Conservation (phyloP, 2,113 vertebrate genomes). For the Menura novaehollandiae region DNA sequence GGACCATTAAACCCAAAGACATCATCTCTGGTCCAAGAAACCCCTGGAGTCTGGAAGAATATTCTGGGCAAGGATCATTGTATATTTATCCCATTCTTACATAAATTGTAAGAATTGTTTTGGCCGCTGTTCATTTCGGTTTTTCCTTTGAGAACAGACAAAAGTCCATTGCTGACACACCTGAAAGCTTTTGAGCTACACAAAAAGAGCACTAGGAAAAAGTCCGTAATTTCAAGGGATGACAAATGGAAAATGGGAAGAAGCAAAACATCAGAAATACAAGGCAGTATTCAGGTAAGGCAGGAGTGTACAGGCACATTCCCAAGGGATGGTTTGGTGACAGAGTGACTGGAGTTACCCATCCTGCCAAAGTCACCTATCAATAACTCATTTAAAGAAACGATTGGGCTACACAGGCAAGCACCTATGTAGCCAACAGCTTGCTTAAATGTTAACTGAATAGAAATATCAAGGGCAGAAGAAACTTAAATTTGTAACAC, state of each 20-base stretch:
- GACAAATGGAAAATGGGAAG: not conserved
- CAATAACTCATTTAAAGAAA: not conserved
- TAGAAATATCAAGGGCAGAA: not conserved
- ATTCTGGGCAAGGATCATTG: not conserved
- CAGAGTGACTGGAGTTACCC: not conserved
- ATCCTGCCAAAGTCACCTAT: accelerated
- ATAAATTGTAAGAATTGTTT: not conserved
- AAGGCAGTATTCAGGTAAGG: not conserved
- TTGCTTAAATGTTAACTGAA: not conserved
- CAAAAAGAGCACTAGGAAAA: not conserved
- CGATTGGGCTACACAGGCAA: not conserved
- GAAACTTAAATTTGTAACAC: not conserved
- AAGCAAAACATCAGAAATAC: not conserved
- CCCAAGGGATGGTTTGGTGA: not conserved
- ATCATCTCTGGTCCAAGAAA: not conserved
- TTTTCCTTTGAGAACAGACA: not conserved
- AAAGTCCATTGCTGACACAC: not conserved
- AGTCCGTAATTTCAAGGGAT: not conserved
- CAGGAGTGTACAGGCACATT: accelerated
- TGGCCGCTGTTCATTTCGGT: not conserved
- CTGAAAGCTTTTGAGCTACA: not conserved
- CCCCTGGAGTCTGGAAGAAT: not conserved
- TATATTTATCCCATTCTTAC: not conserved
- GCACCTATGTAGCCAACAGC: not conserved
- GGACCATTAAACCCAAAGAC: not conserved